phyloP scores from a whole-genome alignment of 2,797 vertebrate species.

The Micrastur ruficollis region DNA sequence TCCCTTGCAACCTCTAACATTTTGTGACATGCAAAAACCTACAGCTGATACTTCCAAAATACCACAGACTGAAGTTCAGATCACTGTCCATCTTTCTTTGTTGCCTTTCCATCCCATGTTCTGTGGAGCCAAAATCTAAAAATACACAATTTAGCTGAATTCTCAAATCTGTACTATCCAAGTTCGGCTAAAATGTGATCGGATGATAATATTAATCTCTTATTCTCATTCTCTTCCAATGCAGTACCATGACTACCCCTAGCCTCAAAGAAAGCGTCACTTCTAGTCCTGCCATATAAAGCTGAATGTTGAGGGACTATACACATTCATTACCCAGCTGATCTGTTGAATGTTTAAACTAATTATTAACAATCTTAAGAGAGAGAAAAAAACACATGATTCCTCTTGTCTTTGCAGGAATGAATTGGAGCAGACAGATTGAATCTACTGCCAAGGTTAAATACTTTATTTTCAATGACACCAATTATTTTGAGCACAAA shows the following conservation, averaged over 20 bases:
- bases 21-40: not conserved
- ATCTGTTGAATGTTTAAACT: conserved; percentile 38
- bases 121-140: not conserved
- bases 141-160: not conserved
- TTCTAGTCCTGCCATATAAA: not conserved
- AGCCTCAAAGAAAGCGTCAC: not conserved
- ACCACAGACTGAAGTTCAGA: accelerated
- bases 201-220: not conserved
- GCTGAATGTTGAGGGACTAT: not conserved
- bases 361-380: conserved; percentile 40
- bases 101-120: not conserved
- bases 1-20: not conserved
- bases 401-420: not conserved
- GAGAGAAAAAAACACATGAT: not conserved
- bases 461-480: conserved; percentile 61
- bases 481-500: conserved; percentile 67
- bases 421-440: conserved; percentile 50
- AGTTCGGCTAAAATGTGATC: not conserved
- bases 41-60: not conserved
- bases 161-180: not conserved
- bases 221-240: not conserved
- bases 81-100: not conserved
- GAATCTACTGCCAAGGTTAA: conserved; percentile 63
- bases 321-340: not conserved
- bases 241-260: accelerated